Evolutionary conservation across 2,888 invertebrate species (phyloP).

Genomic region (Trichogramma dendrolimi): DNA sequence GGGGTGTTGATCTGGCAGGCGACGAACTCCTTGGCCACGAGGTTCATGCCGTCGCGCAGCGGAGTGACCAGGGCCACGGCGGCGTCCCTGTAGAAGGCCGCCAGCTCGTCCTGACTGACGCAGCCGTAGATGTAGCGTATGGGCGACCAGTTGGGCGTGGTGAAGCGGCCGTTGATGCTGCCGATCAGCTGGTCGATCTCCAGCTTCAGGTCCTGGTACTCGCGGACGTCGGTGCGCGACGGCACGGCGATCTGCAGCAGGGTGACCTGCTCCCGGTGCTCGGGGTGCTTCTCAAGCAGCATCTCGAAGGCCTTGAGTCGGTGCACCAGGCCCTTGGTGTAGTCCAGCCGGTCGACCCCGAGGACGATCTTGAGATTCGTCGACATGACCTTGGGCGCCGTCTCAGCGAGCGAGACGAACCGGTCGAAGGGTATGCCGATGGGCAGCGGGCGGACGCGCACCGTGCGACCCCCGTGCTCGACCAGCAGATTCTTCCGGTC

Average conservation of each 20-base stretch:
- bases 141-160: constrained; percentile 89
- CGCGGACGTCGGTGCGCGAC: constrained; percentile 83
- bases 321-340: constrained; percentile 85
- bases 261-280: constrained; percentile 69
- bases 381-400: constrained; percentile 60
- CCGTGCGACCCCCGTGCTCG: constrained; percentile 81
- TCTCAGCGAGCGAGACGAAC: constrained; percentile 76
- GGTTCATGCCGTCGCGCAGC: constrained; percentile 84
- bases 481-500: constrained; percentile 82
- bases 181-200: constrained; percentile 88
- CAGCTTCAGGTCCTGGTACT: constrained; percentile 84
- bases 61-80: constrained; percentile 86
- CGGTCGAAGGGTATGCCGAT: constrained; percentile 86
- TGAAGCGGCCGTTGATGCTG: constrained; percentile 81
- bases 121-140: constrained; percentile 87
- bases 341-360: constrained; percentile 85
- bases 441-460: constrained; percentile 77
- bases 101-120: constrained; percentile 79
- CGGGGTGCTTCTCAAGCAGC: constrained; percentile 76
- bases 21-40: constrained; percentile 89
- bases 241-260: constrained; percentile 84
- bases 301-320: constrained; percentile 79
- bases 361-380: constrained; percentile 77
- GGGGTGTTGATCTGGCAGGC: constrained; percentile 85
- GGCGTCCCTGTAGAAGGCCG: constrained; percentile 81